These are phyloP conservation scores for Passerina amoena DNA, from an alignment of 2,113 vertebrate genomes.

Conservation along the genomic window DNA sequence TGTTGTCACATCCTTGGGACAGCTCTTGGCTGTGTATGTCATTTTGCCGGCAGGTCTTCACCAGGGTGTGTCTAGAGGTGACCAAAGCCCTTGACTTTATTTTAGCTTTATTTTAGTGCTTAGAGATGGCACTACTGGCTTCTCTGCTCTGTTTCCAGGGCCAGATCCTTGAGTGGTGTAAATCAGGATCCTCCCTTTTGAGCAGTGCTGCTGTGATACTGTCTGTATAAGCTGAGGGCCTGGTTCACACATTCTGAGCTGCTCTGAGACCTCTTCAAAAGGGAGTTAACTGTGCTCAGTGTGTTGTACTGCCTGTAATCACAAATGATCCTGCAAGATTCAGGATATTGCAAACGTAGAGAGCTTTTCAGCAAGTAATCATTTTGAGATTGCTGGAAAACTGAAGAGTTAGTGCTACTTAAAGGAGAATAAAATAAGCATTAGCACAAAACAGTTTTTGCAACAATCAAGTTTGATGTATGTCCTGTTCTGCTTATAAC, in stretches of 20 bases:
- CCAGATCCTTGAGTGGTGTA: neutral
- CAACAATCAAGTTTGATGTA: constrained; percentile 10
- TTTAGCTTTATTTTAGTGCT: neutral
- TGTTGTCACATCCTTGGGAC: neutral
- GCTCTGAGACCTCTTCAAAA: neutral
- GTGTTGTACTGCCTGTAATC: neutral
- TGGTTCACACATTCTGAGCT: neutral
- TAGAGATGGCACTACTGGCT: neutral
- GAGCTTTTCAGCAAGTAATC: neutral
- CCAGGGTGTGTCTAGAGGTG: neutral
- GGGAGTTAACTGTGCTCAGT: neutral
- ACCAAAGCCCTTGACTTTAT: neutral
- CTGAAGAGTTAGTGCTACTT: neutral
- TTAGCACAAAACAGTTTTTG: constrained; percentile 33
- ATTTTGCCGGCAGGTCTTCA: neutral
- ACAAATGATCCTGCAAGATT: neutral
- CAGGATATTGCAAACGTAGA: neutral
- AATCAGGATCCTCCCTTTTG: neutral
- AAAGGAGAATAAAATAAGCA: constrained; percentile 36
- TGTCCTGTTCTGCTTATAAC: neutral
- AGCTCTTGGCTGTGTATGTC: neutral
- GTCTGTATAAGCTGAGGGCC: neutral
- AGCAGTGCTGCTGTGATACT: neutral
- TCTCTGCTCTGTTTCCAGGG: neutral
- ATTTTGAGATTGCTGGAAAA: constrained; percentile 15